Base-by-base conservation (phyloP, 2,797 vertebrate species). In the Sebastiscus tertius region DNA sequence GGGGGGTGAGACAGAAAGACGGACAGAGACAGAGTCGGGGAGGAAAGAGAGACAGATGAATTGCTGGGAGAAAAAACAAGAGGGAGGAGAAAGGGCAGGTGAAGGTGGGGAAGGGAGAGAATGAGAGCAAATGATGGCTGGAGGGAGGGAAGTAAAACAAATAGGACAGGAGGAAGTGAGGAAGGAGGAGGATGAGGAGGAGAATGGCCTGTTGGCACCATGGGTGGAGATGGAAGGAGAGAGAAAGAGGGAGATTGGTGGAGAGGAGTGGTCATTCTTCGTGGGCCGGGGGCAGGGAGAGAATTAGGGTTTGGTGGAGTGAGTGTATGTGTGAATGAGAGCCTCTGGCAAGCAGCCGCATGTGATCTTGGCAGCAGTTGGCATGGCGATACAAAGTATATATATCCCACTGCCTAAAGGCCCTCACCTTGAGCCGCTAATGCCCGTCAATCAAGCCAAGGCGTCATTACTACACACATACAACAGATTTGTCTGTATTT, bases 241-340 rank as follows among this genome's bases (percentile, higher is more conserved):
- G 69, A 10, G 70, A 67, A 39, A 52, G 66, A 72, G 52, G 84
- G 65, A 58, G 52, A 76, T 16, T 16, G 29, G 87, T 55, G 12
- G 79, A 70, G 71, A 82, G 58, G 22, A 69, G 80, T 74, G 84
- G 74, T 82, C 20, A 62, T 73, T 85, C 88, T 75, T 87, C 52
- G 31, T 55, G 34, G 62, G 39, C 64, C 72, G 49, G 24, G 26
- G 63, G 76, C 49, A 66, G 61, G 3, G 46, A 33, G 73, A 31
- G 26, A 69, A 18, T 74, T 33, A 27, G 61, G 34, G 6, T n/a
- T 46, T 59, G 52, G 56, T 73, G 46, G 63, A 82, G 39, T 63
- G 66, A 67, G 68, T 74, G 62, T 77, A 55, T 72, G 52, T 66
- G 77, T 14, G 63, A 63, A 69, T 71, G 36, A 60, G 59, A 52